Conservation (phyloP, 2,888 invertebrate species). For the Digitonthophagus gazella region DNA sequence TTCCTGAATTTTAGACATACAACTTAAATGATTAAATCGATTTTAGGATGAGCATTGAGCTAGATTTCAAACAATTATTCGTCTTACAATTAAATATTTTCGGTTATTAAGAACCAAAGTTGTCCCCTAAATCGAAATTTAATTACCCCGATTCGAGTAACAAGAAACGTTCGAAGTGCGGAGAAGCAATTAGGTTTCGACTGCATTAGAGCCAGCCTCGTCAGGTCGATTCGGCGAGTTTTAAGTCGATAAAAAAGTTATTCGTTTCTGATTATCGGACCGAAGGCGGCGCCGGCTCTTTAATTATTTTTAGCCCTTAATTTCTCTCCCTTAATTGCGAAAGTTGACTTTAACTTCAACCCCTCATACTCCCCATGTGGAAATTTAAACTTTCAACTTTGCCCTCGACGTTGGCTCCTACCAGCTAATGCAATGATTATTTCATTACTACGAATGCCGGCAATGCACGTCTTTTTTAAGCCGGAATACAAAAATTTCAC, state of each 20-base stretch:
- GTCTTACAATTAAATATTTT: not conserved
- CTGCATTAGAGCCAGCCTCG: constrained; percentile 20
- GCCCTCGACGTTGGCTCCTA: not conserved
- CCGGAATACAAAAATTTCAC: not conserved
- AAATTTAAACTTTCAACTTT: constrained; percentile 12
- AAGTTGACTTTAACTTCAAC: constrained; percentile 19
- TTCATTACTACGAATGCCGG: not conserved
- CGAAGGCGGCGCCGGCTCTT: constrained; percentile 22
- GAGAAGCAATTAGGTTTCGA: constrained; percentile 19
- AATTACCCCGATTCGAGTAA: not conserved
- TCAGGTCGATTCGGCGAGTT: not conserved
- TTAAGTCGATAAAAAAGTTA: constrained; percentile 27
- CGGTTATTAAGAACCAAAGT: not conserved
- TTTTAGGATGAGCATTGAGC: not conserved
- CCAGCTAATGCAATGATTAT: not conserved
- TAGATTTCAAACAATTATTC: no score
- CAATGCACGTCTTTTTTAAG: not conserved
- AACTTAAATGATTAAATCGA: not conserved
- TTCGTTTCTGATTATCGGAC: constrained; percentile 26
- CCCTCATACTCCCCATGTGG: not conserved
- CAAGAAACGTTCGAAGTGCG: not conserved
- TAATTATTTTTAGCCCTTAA: constrained; percentile 24
- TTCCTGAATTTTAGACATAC: constrained; percentile 11
- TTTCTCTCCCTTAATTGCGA: constrained; percentile 16
- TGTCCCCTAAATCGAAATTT: not conserved